phyloP scores from a whole-genome alignment of 2,113 vertebrate species.

The Oncorhynchus kisutch region DNA sequence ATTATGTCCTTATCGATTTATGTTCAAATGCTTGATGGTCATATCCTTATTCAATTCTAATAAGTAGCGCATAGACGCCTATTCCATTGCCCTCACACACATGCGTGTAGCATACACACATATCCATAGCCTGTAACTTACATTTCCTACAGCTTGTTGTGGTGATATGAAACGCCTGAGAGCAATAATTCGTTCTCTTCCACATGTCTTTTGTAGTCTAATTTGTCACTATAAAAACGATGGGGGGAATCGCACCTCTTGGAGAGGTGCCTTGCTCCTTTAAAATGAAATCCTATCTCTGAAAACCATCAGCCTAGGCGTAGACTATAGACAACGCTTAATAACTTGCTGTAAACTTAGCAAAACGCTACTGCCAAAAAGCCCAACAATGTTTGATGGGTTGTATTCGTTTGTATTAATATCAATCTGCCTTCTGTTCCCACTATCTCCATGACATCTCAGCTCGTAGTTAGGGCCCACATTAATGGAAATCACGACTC shows the following conservation, averaged over 20 bases:
- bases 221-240: conserved; percentile 72
- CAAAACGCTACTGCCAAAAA: not conserved
- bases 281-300: conserved; percentile 38
- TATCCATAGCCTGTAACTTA: conserved; percentile 42
- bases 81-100: conserved; percentile 24
- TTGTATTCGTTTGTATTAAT: conserved; percentile 6
- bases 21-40: conserved; percentile 66
- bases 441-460: conserved; percentile 48
- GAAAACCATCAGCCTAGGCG: conserved; percentile 50
- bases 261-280: conserved; percentile 59
- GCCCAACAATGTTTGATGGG: not conserved
- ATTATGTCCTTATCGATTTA: conserved; percentile 71
- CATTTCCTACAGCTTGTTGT: conserved; percentile 44
- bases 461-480: conserved; percentile 45
- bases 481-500: conserved; percentile 73
- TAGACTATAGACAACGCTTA: not conserved
- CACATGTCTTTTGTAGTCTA: conserved; percentile 66
- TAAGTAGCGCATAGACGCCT: conserved; percentile 58
- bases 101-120: conserved; percentile 11
- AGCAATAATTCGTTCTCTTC: conserved; percentile 68
- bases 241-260: conserved; percentile 62
- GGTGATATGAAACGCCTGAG: conserved; percentile 54
- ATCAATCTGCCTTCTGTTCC: not conserved
- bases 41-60: conserved; percentile 72
- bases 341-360: conserved; percentile 21